These are phyloP conservation scores for Drosophila varians DNA, from an alignment of 1,140 invertebrate genomes.

Conservation along the genomic window DNA sequence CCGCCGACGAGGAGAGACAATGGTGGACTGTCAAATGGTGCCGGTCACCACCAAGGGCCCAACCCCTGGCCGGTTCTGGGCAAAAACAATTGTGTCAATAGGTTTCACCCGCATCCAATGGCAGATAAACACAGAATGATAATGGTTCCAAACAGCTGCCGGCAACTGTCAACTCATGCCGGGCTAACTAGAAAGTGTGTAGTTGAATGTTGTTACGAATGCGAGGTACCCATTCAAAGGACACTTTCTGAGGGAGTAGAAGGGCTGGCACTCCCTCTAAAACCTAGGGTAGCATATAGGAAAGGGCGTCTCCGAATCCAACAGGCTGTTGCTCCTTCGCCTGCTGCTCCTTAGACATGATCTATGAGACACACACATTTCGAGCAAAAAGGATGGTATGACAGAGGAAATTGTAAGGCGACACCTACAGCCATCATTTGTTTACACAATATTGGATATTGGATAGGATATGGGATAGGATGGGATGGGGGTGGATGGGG, in stretches of 20 bases:
- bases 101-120: constrained; percentile 69
- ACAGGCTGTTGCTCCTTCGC: constrained; percentile 52
- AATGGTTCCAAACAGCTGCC: constrained; percentile 69
- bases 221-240: neutral
- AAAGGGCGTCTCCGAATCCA: constrained; percentile 45
- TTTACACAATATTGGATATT: constrained; percentile 81
- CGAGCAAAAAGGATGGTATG: constrained; percentile 7
- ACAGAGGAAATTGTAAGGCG: constrained; percentile 62
- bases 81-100: constrained; percentile 81
- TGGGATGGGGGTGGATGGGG: neutral
- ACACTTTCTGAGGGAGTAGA: neutral
- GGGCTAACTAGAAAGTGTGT: constrained; percentile 46
- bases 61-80: constrained; percentile 36
- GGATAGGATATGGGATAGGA: constrained; percentile 32
- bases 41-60: constrained; percentile 42
- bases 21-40: constrained; percentile 19
- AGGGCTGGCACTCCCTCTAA: neutral
- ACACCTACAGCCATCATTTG: constrained; percentile 78
- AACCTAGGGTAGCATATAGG: neutral
- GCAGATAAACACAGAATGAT: constrained; percentile 71
- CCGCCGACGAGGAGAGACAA: constrained; percentile 36
- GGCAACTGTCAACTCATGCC: constrained; percentile 60
- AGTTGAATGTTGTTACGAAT: neutral
- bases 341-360: constrained; percentile 34
- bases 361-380: constrained; percentile 57